A percentile compares a stretch with the other conserved stretches of the same genome.
Evolutionary conservation across 2,888 invertebrate genomes (phyloP).

Genomic region (Cremastobaeus sp.): DNA sequence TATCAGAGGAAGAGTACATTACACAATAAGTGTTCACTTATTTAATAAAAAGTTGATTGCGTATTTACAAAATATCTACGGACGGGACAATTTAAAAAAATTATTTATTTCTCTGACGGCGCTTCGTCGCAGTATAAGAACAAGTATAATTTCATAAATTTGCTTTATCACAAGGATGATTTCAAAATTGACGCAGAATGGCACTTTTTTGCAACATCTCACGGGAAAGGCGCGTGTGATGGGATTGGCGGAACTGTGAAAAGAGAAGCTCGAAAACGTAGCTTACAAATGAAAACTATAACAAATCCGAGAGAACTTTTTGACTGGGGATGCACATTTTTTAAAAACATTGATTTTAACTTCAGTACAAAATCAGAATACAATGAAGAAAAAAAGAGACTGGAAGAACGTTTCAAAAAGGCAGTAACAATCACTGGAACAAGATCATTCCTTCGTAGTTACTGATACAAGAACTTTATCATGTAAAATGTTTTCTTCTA

Average conservation of each 20-base stretch:
- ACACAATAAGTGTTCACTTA: neutral
- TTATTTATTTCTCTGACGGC: constrained; percentile 7
- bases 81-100: constrained; percentile 4
- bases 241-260: constrained; percentile 27
- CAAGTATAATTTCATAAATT: constrained; percentile 25
- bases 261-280: constrained; percentile 22
- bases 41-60: constrained; percentile 5
- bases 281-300: constrained; percentile 9
- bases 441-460: constrained; percentile 7
- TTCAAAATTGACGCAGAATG: constrained; percentile 29
- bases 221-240: constrained; percentile 29
- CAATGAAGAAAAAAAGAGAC: neutral
- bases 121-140: constrained; percentile 28
- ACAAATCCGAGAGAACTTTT: neutral
- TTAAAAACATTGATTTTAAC: constrained; percentile 18
- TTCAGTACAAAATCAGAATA: constrained; percentile 12
- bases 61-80: neutral
- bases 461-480: neutral
- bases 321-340: constrained; percentile 14
- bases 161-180: constrained; percentile 20
- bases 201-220: constrained; percentile 30
- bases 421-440: constrained; percentile 5
- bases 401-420: constrained; percentile 12
- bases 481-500: constrained; percentile 11
- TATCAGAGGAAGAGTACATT: constrained; percentile 5